These are phyloP conservation scores for Clarias laeviceps DNA, from an alignment of 2,797 vertebrate species.

Conservation along the genomic window DNA sequence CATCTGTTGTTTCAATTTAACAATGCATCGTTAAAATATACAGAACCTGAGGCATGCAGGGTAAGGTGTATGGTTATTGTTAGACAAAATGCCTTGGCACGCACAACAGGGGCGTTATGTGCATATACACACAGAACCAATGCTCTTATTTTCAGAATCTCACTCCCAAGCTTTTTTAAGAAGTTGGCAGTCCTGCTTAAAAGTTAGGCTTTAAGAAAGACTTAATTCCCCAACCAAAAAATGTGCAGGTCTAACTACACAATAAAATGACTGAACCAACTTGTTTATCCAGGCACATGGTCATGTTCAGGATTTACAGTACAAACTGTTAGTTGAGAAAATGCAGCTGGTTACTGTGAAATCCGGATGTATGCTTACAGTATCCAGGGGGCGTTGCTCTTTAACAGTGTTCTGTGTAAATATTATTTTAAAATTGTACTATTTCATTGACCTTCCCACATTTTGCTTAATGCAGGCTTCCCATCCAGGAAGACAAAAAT, in stretches of 20 bases:
- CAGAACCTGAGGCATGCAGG: too few species aligned
- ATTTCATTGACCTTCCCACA: not conserved
- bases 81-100: too few species aligned
- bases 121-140: too few species aligned
- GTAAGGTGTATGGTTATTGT: too few species aligned
- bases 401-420: constrained; percentile 36
- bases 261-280: not conserved
- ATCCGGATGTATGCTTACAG: not conserved
- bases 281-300: not conserved
- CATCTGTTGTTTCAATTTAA: too few species aligned
- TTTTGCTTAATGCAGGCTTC: not conserved
- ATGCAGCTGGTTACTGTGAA: not conserved
- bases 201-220: not conserved
- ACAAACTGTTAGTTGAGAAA: constrained; percentile 2
- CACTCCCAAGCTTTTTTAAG: too few species aligned
- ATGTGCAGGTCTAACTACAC: not conserved
- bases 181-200: not conserved
- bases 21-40: too few species aligned
- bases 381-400: not conserved
- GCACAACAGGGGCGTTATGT: too few species aligned
- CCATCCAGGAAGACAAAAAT: not conserved
- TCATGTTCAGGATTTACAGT: constrained; percentile 10
- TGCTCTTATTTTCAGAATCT: too few species aligned
- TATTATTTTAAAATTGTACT: not conserved
- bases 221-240: not conserved